Evolutionary conservation across 2,888 invertebrate species (phyloP), one percentile per base, ranked within the genome.

Genomic region (Limnephilus marmoratus): DNA sequence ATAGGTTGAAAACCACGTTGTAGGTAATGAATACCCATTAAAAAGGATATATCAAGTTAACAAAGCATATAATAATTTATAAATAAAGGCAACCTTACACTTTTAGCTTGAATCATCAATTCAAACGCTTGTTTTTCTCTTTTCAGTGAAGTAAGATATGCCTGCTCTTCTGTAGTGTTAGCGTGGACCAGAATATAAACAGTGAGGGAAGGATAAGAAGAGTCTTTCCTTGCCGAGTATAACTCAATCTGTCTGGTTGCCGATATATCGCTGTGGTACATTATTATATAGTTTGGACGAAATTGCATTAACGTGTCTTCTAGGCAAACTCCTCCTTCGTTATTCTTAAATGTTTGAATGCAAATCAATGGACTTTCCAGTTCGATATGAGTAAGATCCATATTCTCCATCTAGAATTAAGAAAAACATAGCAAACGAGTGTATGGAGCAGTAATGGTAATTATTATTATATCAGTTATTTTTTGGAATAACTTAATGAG

Each of bases 71-170:
- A 68, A 68, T 24, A 24, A n/a, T 24, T 68, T 68, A n/a, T 1
- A 68, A 68, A 68, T 68, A 68, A 68, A 24, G 53, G 18, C 18
- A 53, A 94, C 97, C 97, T 96, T 95, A 99, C 99, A 94, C 98
- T 98, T 96, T 99, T 99, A 49, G 98, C 98, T 94, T 98, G 97
- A 94, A 99, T 99, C 82, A 99, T 96, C 94, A 97, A 96, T 94
- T 99, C 99, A 95, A 99, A 99, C 0, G 99, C 98, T 94, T 98
- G 97, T 95, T 99, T 99, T 95, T 99, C 99, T 93, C 98, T 97
- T 93, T 98, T 97, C 91, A 99, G 96, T 0, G 98, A 97, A 0
- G 99, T 99, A 80, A 99, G 96, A 95, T 99, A 99, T 3, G 98
- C 97, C 95, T 99, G 99, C 95, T 99, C 99, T 95, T 99, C 99